Evolutionary conservation across 2,888 invertebrate genomes (phyloP).

Genomic region (Dioctria linearis): DNA sequence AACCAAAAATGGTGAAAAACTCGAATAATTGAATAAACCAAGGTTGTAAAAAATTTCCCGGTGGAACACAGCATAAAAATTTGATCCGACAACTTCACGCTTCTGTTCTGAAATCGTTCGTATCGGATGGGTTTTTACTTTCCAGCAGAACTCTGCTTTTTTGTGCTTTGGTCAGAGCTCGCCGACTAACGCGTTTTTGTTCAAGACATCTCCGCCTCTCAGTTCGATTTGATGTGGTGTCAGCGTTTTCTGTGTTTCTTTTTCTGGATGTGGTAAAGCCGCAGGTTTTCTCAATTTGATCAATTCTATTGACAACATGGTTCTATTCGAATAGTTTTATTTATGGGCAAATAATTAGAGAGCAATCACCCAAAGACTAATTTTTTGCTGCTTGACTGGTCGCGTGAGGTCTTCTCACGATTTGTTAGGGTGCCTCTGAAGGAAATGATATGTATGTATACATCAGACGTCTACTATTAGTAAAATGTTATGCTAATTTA

Average conservation of each 20-base stretch:
- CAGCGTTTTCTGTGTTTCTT: constrained; percentile 35
- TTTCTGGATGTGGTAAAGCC: constrained; percentile 23
- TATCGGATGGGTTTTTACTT: constrained; percentile 30
- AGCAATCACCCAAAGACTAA: constrained; percentile 22
- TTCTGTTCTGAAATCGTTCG: constrained; percentile 40
- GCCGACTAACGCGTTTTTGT: constrained; percentile 6
- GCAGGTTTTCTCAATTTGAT: constrained; percentile 25
- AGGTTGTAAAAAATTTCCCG: constrained; percentile 1
- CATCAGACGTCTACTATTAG: no score
- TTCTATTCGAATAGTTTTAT: constrained; percentile 3
- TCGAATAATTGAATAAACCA: constrained; percentile 32
- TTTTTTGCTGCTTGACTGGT: no score
- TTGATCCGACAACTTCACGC: constrained; percentile 53
- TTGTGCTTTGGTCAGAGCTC: background rate
- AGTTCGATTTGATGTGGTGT: constrained; percentile 51
- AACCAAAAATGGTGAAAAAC: constrained; percentile 16
- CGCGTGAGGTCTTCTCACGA: no score
- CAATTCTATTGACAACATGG: constrained; percentile 33
- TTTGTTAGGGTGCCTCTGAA: no score
- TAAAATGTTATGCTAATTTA: no score
- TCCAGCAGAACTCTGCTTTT: background rate
- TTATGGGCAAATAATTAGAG: constrained; percentile 41
- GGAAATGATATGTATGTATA: no score
- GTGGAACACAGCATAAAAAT: constrained; percentile 28
- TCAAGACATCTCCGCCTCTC: constrained; percentile 23